Conservation (phyloP, 92 coral and sea anemone species). For the Epizoanthus rinbou region DNA sequence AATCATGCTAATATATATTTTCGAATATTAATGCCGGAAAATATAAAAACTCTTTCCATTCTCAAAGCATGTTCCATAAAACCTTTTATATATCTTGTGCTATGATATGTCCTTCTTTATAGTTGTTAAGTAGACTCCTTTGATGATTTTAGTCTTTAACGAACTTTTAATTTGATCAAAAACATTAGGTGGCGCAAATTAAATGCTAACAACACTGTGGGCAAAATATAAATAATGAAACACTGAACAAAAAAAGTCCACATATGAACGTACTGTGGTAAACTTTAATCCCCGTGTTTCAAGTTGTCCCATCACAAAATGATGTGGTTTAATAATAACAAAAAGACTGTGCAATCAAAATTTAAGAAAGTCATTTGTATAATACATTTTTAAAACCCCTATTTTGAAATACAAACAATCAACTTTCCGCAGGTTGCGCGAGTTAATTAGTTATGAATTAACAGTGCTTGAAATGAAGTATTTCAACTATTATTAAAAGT, state of each 20-base stretch:
- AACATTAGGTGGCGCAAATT: background rate
- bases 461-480: no score
- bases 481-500: no score
- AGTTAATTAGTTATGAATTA: background rate
- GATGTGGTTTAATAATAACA: conserved; percentile 1
- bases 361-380: background rate
- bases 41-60: background rate
- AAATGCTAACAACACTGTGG: background rate
- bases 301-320: background rate
- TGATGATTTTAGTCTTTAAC: no score
- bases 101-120: background rate
- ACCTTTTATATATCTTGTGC: background rate
- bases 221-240: no score
- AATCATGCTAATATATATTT: no score
- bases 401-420: background rate
- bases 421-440: background rate
- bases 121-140: no score
- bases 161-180: background rate
- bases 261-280: background rate
- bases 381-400: background rate
- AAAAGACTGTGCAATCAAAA: background rate
- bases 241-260: no score
- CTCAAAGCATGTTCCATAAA: background rate
- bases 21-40: background rate
- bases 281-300: background rate